These are phyloP conservation scores for Oreocharis arfaki DNA, from an alignment of 2,113 vertebrate species.

Conservation along the genomic window DNA sequence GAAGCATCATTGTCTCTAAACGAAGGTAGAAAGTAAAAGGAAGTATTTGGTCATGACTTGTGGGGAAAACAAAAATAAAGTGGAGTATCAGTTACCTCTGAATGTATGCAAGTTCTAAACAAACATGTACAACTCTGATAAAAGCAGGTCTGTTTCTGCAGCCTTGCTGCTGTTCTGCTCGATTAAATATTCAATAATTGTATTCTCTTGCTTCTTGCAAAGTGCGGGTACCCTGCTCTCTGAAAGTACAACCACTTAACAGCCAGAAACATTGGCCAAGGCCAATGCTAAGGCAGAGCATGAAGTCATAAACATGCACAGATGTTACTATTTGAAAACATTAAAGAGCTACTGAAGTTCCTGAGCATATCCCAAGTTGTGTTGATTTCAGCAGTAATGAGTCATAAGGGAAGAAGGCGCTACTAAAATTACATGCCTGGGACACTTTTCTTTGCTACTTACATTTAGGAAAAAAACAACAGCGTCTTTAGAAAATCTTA, in stretches of 20 bases:
- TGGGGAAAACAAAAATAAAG: not conserved
- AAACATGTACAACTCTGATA: not conserved
- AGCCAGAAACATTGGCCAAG: not conserved
- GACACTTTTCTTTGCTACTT: conserved; percentile 10
- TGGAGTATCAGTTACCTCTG: rapidly evolving
- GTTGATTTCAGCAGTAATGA: conserved; percentile 54
- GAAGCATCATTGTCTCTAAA: not conserved
- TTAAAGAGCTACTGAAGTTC: conserved; percentile 32
- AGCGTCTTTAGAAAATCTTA: not conserved
- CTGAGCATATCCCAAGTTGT: conserved; percentile 25
- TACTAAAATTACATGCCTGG: conserved; percentile 34
- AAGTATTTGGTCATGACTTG: not conserved
- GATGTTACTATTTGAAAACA: conserved; percentile 58
- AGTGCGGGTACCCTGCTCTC: not conserved
- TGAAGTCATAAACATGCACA: conserved; percentile 45
- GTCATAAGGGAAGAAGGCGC: conserved; percentile 46
- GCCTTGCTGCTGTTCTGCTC: not conserved
- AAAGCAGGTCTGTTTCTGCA: not conserved
- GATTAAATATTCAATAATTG: not conserved
- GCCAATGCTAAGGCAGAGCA: not conserved
- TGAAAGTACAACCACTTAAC: not conserved
- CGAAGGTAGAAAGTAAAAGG: not conserved
- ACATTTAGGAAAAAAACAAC: not conserved
- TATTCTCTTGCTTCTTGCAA: not conserved
- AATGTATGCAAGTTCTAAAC: not conserved